Evolutionary conservation across 2,888 invertebrate genomes (phyloP), one percentile per base, ranked within the genome.

Genomic region (Dasysyrphus albostriatus): DNA sequence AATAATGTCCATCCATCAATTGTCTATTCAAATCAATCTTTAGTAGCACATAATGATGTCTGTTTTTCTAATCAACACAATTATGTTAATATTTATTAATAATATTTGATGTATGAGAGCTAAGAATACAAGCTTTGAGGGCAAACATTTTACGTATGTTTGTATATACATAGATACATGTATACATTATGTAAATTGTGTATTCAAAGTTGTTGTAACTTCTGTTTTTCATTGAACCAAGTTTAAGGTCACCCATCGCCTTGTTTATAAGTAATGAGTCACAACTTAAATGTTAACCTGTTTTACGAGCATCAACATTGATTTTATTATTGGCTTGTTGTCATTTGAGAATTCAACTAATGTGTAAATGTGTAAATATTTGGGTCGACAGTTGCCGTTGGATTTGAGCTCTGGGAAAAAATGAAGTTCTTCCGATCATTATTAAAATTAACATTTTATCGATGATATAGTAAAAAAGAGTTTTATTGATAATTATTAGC

Each of bases 381-480:
- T 49, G 12, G 34, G n/a, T 49, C 9, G 34, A 12, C 14, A 32
- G 29, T 8, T 29, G 10, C 29, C n/a, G 2, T 16, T 10, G 16
- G 10, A 37, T 56, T 56, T 56, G n/a, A 16, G 7, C 19, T 37
- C 7, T 67, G 67, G 37, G 37, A 67, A 67, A 67, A 63, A 12
- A 19, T 32, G 14, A 10, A 59, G 9, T 59, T 59, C 69, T 69
- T 77, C 59, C 69, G 47, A 49, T 77, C n/a, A n/a, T 16, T 37
- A 34, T 10, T 12, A 3, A 34, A 47, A 65, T 65, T 47, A 10
- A 19, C 47, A 65, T 65, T 49, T 47, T 16, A 49, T 65, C 39
- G 39, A 12, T 61, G 7, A 44, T 24, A 24, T 3, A 24, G 24
- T 24, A 24, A 24, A 24, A 24, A 39, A 47, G n/a, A 44, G 10